These are phyloP conservation scores for Notarius quadriscutis DNA, from an alignment of 2,113 vertebrate species.

Conservation along the genomic window DNA sequence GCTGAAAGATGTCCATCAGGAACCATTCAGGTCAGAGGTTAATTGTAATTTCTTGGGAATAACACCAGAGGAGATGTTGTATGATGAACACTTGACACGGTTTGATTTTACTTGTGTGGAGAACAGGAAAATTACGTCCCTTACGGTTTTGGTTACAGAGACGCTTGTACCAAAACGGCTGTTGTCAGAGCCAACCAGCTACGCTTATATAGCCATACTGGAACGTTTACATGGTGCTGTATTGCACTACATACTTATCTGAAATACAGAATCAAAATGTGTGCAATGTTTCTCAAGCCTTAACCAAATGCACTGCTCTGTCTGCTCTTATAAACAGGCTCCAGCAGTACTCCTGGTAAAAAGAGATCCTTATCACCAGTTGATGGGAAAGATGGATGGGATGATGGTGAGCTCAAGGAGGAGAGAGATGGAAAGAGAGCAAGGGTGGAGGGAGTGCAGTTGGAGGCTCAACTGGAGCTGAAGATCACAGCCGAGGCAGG, in stretches of 20 bases:
- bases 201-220: neutral
- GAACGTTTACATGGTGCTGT: neutral
- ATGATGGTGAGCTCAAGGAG: conserved; percentile 45
- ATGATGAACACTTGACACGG: neutral
- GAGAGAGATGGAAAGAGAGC: conserved; percentile 71
- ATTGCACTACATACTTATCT: neutral
- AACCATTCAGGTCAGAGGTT: neutral
- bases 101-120: neutral
- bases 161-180: neutral
- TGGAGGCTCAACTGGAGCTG: conserved; percentile 90
- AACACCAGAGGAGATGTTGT: neutral
- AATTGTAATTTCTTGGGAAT: neutral
- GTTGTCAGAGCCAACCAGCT: neutral
- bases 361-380: conserved; percentile 73
- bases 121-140: neutral
- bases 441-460: conserved; percentile 69
- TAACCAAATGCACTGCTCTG: neutral
- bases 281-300: neutral
- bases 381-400: conserved; percentile 41
- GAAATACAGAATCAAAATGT: neutral
- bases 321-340: conserved; percentile 34
- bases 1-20: neutral
- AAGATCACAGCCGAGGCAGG: conserved; percentile 87
- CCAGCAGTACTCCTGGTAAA: conserved; percentile 57
- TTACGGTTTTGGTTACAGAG: neutral